A percentile compares a stretch with the other conserved stretches of the same genome.
These are phyloP conservation scores for Corythornis cristatus DNA, from an alignment of 2,113 vertebrate species.

Conservation along the genomic window DNA sequence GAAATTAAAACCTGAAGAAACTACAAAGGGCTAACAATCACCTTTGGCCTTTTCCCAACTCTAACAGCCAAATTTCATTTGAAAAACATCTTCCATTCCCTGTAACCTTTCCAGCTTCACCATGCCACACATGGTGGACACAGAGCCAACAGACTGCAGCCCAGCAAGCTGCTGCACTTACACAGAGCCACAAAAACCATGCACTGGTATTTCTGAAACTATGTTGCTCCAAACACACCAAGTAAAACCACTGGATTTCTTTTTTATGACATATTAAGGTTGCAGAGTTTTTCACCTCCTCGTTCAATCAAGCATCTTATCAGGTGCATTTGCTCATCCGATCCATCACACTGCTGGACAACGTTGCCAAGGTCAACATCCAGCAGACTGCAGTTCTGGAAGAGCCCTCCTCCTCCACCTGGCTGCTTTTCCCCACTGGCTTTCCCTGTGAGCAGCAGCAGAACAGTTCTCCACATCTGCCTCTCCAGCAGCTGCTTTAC, in stretches of 20 bases:
- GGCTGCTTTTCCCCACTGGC: slow-evolving; percentile 19
- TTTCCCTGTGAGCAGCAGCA: slow-evolving; percentile 76
- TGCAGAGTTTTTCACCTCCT: slow-evolving; percentile 71
- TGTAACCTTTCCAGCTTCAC: not conserved
- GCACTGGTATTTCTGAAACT: not conserved
- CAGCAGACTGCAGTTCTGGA: slow-evolving; percentile 66
- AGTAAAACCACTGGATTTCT: not conserved
- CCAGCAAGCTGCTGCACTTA: not conserved
- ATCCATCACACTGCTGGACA: slow-evolving; percentile 49
- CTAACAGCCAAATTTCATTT: not conserved
- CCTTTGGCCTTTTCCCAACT: not conserved
- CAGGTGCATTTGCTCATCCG: slow-evolving; percentile 49
- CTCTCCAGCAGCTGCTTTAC: slow-evolving; percentile 75
- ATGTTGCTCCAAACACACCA: not conserved
- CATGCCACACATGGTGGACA: not conserved
- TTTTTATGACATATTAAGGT: not conserved
- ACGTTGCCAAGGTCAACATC: slow-evolving; percentile 71
- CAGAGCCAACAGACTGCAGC: not conserved
- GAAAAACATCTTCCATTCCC: not conserved
- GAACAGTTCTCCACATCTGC: slow-evolving; percentile 73
- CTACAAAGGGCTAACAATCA: not conserved
- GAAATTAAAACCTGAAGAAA: not conserved
- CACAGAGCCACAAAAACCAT: not conserved
- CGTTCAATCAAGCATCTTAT: slow-evolving; percentile 72
- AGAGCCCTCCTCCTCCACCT: slow-evolving; percentile 10